These are phyloP conservation scores for Cygnus atratus DNA, from an alignment of 2,113 vertebrate genomes.

Conservation along the genomic window DNA sequence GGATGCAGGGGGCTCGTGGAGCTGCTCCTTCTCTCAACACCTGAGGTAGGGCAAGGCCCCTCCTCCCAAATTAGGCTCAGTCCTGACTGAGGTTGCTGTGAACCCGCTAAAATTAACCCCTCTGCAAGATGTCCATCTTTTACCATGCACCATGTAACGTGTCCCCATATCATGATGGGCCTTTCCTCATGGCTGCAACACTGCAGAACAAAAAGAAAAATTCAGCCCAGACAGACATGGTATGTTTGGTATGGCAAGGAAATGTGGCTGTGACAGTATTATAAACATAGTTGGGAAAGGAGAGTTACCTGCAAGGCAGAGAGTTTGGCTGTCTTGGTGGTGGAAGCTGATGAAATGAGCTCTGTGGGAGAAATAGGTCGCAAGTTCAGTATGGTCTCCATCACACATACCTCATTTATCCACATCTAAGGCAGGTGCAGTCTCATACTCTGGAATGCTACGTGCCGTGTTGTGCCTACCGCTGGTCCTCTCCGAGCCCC, in stretches of 20 bases:
- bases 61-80: background rate
- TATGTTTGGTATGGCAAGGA: background rate
- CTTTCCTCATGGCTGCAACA: background rate
- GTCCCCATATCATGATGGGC: background rate
- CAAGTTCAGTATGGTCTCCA: background rate
- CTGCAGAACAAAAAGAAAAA: background rate
- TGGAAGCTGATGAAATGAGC: background rate
- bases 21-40: background rate
- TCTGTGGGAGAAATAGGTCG: background rate
- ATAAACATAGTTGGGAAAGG: background rate
- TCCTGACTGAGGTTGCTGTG: background rate
- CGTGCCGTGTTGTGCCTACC: background rate
- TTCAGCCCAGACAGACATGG: background rate
- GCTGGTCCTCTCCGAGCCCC: background rate
- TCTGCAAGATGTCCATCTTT: background rate
- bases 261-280: background rate
- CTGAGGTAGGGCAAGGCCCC: background rate
- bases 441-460: background rate
- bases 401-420: background rate
- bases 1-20: background rate
- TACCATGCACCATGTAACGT: background rate
- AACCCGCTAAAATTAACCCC: background rate
- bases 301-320: background rate
- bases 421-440: background rate
- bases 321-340: background rate